These are phyloP conservation scores for Agapornis canus DNA, from an alignment of 2,797 vertebrate species.

Conservation along the genomic window DNA sequence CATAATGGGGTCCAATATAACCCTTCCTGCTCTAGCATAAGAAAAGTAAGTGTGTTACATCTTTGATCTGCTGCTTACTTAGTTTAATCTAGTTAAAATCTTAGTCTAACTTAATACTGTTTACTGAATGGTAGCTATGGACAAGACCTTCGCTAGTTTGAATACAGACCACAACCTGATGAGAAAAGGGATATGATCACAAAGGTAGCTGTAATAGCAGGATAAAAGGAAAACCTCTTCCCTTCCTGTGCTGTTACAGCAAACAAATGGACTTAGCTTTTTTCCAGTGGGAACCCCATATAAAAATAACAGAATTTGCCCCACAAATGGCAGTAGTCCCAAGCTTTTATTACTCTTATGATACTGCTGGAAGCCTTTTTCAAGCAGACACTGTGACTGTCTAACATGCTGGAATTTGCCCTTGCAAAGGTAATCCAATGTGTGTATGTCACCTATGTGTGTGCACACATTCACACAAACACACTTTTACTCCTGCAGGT, in stretches of 20 bases:
- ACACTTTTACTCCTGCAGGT: not conserved
- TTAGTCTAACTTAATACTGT: not conserved
- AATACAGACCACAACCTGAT: not conserved
- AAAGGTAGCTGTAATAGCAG: slow-evolving; percentile 29
- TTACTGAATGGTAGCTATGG: not conserved
- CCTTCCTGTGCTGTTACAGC: slow-evolving; percentile 33
- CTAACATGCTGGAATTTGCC: not conserved
- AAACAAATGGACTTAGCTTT: not conserved
- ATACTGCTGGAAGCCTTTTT: not conserved
- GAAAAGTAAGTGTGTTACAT: not conserved
- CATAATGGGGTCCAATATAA: not conserved
- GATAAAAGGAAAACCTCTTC: slow-evolving; percentile 48
- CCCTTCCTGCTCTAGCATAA: not conserved
- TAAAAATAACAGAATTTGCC: not conserved
- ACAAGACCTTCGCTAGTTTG: not conserved
- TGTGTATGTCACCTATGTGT: not conserved
- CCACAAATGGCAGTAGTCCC: not conserved
- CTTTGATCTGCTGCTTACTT: not conserved
- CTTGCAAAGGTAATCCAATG: not conserved
- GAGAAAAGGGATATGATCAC: slow-evolving; percentile 25
- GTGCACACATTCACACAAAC: not conserved
- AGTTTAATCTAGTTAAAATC: not conserved
- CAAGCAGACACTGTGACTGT: not conserved
- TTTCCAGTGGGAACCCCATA: not conserved
- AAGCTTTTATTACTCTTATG: not conserved